These are phyloP conservation scores for Drosophila gaucha DNA, from an alignment of 2,888 invertebrate genomes.

Conservation along the genomic window DNA sequence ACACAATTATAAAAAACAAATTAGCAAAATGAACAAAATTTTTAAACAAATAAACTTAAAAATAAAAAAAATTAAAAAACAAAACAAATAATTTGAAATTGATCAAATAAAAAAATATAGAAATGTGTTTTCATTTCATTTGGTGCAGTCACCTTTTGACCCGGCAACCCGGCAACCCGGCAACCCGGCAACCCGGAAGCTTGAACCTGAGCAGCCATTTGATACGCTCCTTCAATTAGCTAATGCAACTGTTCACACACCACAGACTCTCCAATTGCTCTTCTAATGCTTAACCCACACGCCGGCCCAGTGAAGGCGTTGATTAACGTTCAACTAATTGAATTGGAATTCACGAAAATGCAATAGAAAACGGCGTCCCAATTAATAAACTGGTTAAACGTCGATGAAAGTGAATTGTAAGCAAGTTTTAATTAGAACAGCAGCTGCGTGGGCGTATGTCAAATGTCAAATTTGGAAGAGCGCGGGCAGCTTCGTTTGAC, in stretches of 20 bases:
- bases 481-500: neutral
- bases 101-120: slow-evolving; percentile 54
- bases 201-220: slow-evolving; percentile 24
- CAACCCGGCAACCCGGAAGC: slow-evolving; percentile 40
- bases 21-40: slow-evolving; percentile 79
- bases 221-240: slow-evolving; percentile 28
- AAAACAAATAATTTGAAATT: slow-evolving; percentile 65
- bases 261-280: neutral
- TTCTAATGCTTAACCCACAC: neutral
- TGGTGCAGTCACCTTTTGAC: neutral
- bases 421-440: slow-evolving; percentile 32
- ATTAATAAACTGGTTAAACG: slow-evolving; percentile 73
- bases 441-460: slow-evolving; percentile 67
- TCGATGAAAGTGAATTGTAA: slow-evolving; percentile 65
- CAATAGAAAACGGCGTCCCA: slow-evolving; percentile 31
- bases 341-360: slow-evolving; percentile 54
- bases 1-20: slow-evolving; percentile 73
- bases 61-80: slow-evolving; percentile 35
- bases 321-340: slow-evolving; percentile 49
- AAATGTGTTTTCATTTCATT: slow-evolving; percentile 22
- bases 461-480: slow-evolving; percentile 62
- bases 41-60: slow-evolving; percentile 80
- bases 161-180: neutral
- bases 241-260: slow-evolving; percentile 8
- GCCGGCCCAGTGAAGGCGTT: slow-evolving; percentile 11